These are phyloP conservation scores for Globodera ellingtonae DNA, from an alignment of 1,140 invertebrate genomes.

Conservation along the genomic window DNA sequence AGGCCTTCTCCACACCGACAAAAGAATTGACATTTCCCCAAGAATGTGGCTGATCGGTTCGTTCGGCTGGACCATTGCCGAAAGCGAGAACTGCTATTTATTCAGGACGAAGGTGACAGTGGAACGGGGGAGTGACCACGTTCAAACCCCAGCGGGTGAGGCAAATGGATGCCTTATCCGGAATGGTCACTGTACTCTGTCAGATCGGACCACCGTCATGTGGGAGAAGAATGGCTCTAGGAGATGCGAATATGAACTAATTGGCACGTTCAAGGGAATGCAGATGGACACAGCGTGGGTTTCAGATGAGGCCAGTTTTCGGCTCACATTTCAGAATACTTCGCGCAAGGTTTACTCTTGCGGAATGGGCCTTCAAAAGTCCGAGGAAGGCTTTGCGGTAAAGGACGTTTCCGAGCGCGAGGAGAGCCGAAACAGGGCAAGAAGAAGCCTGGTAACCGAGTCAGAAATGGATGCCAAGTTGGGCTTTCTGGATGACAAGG, in stretches of 20 bases:
- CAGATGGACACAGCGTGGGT: background rate
- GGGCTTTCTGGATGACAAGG: no score
- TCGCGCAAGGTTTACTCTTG: background rate
- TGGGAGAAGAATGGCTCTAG: background rate
- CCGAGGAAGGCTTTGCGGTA: background rate
- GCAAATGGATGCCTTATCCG: background rate
- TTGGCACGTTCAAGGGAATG: background rate
- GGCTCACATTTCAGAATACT: background rate
- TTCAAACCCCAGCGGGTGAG: background rate
- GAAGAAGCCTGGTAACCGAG: no score
- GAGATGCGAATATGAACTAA: background rate
- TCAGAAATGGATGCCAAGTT: no score
- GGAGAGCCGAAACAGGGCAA: no score
- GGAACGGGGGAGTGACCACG: background rate
- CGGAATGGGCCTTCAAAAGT: background rate
- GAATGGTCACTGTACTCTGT: background rate
- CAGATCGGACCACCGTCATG: background rate
- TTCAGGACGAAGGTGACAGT: background rate
- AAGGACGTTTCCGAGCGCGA: background rate
- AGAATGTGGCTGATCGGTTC: conserved; percentile 3
- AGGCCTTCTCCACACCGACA: conserved; percentile 7
- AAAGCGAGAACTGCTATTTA: background rate
- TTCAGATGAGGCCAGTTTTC: conserved; percentile 1
- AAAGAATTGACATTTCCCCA: conserved; percentile 4
- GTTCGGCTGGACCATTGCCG: background rate